Conservation (phyloP, 2,113 vertebrate genomes). For the Etia nguti region DNA sequence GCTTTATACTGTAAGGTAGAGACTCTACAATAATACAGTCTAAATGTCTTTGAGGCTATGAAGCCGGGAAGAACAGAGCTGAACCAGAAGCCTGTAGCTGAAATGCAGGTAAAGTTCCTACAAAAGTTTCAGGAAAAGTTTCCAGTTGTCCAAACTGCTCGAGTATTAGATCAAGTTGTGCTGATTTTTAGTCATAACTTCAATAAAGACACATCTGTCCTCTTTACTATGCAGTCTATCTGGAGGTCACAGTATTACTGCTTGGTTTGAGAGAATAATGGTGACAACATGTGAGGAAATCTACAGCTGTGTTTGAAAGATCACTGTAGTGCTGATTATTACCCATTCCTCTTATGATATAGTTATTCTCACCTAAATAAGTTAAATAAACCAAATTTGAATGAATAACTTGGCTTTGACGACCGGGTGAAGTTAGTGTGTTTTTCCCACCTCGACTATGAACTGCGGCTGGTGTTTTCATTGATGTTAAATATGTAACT, state of each 20-base stretch:
- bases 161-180: neutral
- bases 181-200: neutral
- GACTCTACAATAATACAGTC: neutral
- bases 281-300: neutral
- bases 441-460: neutral
- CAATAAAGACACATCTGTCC: neutral
- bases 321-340: neutral
- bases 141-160: neutral
- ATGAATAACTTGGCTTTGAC: neutral
- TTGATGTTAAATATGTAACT: neutral
- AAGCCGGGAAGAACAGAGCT: neutral
- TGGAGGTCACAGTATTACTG: neutral
- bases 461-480: neutral
- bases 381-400: neutral
- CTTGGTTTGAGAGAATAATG: neutral
- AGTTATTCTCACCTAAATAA: neutral
- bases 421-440: fast-evolving
- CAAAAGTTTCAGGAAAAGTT: neutral
- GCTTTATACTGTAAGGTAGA: neutral
- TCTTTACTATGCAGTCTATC: neutral
- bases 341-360: neutral
- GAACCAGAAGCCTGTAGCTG: neutral
- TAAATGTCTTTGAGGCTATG: neutral
- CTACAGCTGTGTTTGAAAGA: neutral
- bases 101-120: neutral